Base-by-base conservation (phyloP, 2,113 vertebrate species). In the Peromyscus leucopus region DNA sequence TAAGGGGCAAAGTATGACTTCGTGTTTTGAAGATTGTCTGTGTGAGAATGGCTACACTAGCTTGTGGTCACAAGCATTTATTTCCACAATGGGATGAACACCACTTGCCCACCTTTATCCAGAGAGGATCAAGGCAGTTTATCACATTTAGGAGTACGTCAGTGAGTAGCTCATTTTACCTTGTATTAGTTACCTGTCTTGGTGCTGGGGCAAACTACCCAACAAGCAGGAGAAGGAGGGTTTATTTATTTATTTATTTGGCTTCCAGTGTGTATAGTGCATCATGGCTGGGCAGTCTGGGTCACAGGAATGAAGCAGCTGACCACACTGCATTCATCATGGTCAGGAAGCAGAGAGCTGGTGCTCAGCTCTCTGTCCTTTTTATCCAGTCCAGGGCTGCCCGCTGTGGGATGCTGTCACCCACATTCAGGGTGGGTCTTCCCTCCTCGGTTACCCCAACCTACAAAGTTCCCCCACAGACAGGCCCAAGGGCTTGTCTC, bases 141-240 rank as follows among this genome's bases (percentile, higher is more conserved):
- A n/a, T 65, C 33, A 91, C 61, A 63, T 94, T 94, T 88, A 57
- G 71, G 84, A 84, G 10, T n/a, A 78, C n/a, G 10, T 42, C 19
- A 95, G 57, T 24, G 9, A 42, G 57, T 74, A 51, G 3, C 24
- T 96, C 7, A 80, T n/a, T 71, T 76, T 90, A 33, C n/a, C 26
- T 85, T 42, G 0, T 5, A 7, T 67, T 48, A 13, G 8, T 0
- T 12, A n/a, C 28, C 46, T 86, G 9, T 67, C 42, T 63, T 48
- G 26, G 28, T 86, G 61, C 39, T 21, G 28, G 15, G 61, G 21
- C 9, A 65, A 86, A 86, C 48, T 48, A 11, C 39, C 4, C 48
- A 33, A 67, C 17, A 67, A 67, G 39, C 42, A 33, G 48, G 4
- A 33, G 16, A 85, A 48, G 75, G 28, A 16, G 28, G 42, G 61